phyloP scores from a whole-genome alignment of 2,113 vertebrate genomes.

The pig (Sus scrofa) region T2T-Sscrofa CM000814.6:106776501-106777000 shows the following conservation, averaged over 20 bases:
- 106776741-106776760: background rate
- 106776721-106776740: no score
- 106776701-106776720: no score
- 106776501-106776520: no score
- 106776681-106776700: no score
- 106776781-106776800: slow-evolving; percentile 6
- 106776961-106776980: background rate
- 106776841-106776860: background rate
- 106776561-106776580: no score
- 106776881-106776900: background rate
- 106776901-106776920: slow-evolving; percentile 33
- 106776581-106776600: no score
- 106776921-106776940: slow-evolving; percentile 46
- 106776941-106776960: background rate
- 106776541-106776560: no score
- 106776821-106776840: slow-evolving; percentile 30
- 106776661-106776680: no score
- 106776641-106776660: no score
- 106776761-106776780: background rate
- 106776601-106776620: no score
- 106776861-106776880: background rate
- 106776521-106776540: no score
- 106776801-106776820: slow-evolving; percentile 54
- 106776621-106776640: no score
- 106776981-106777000: background rate